These are phyloP conservation scores for Laodelphax striatellus DNA, from an alignment of 1,140 invertebrate genomes.

Conservation along the genomic window DNA sequence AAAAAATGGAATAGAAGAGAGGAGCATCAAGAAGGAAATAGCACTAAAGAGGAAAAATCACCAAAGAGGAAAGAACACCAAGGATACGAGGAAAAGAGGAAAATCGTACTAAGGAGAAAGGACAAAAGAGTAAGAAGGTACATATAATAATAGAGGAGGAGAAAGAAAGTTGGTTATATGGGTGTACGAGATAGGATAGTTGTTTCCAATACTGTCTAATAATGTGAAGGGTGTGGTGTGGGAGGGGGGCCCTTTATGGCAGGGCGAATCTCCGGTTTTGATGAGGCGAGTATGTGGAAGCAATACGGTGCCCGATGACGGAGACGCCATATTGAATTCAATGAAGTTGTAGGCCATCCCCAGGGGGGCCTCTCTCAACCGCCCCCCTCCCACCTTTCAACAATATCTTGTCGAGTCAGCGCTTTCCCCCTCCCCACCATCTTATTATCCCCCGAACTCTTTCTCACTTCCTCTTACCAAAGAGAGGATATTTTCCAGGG, in stretches of 20 bases:
- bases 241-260: background rate
- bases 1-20: too few species aligned
- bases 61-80: too few species aligned
- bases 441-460: constrained; percentile 1
- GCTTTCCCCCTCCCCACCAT: background rate
- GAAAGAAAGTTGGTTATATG: background rate
- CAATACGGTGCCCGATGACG: constrained; percentile 5
- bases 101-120: too few species aligned
- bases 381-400: background rate
- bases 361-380: constrained; percentile 2
- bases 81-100: too few species aligned
- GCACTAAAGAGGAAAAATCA: too few species aligned
- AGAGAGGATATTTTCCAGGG: too few species aligned
- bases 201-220: background rate
- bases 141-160: too few species aligned
- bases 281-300: constrained; percentile 11
- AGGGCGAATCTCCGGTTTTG: constrained; percentile 1
- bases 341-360: constrained; percentile 16
- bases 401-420: constrained; percentile 14
- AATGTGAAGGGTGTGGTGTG: background rate
- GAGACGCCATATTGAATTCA: constrained; percentile 17
- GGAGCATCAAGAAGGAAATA: too few species aligned
- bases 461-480: background rate
- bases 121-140: background rate
- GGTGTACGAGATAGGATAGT: background rate